Evolutionary conservation across 30 jellyfish, hydroid and myxozoan genomes (phyloP).

Genomic region (Aurelia sp.): DNA sequence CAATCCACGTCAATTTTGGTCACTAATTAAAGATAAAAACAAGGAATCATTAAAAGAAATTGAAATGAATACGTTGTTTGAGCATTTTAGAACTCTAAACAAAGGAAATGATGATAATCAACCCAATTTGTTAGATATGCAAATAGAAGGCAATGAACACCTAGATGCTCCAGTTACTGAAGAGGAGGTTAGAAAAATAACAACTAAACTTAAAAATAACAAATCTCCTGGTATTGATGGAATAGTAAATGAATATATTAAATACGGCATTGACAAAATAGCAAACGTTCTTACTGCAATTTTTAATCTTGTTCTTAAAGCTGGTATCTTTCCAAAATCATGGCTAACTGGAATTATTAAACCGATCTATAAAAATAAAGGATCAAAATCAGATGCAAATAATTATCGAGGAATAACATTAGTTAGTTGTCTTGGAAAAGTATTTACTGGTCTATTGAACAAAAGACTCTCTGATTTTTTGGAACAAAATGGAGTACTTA

Average conservation of each 20-base stretch:
- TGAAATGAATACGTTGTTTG: not conserved
- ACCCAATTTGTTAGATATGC: not conserved
- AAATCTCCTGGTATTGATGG: slow-evolving; percentile 25
- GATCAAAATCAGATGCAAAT: slow-evolving; percentile 7
- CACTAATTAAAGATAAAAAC: not conserved
- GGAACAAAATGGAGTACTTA: not conserved
- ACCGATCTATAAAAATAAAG: slow-evolving; percentile 17
- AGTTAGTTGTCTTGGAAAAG: slow-evolving; percentile 28
- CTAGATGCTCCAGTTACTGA: not conserved
- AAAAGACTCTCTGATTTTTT: slow-evolving; percentile 15
- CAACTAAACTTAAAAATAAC: not conserved
- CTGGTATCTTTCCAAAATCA: slow-evolving; percentile 14
- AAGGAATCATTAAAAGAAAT: not conserved
- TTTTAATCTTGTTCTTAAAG: not conserved
- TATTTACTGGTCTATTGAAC: slow-evolving; percentile 6
- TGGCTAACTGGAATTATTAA: slow-evolving; percentile 28
- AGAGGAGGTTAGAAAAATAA: not conserved
- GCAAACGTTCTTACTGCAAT: not conserved
- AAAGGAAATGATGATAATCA: not conserved
- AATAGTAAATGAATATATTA: not conserved
- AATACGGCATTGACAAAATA: slow-evolving; percentile 9
- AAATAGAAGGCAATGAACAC: not conserved
- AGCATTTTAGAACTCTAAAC: not conserved
- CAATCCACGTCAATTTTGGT: not conserved
- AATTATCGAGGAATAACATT: slow-evolving; percentile 24